These are phyloP conservation scores for Cyanoramphus novaezelandiae DNA, from an alignment of 2,113 vertebrate species.

Conservation along the genomic window DNA sequence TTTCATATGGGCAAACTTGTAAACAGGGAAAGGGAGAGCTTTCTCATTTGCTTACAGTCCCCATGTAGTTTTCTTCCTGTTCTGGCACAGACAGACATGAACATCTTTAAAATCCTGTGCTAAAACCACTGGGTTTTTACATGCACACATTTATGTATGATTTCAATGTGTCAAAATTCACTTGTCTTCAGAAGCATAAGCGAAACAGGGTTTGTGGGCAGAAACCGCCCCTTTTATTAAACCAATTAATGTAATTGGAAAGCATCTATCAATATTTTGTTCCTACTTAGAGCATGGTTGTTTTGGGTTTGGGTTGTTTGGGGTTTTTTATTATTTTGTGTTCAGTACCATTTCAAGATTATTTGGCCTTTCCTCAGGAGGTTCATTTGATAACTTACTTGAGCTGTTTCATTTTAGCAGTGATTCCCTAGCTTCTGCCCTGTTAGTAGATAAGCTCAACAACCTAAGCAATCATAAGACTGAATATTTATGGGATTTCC, in stretches of 20 bases:
- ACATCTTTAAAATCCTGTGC: not conserved
- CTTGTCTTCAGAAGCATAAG: not conserved
- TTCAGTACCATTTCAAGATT: not conserved
- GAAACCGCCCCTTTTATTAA: not conserved
- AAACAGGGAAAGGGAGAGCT: not conserved
- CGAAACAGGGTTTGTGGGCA: not conserved
- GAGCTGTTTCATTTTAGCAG: not conserved
- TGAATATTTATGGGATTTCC: not conserved
- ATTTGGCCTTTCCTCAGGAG: not conserved
- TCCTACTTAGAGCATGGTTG: not conserved
- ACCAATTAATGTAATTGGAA: not conserved
- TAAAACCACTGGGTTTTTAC: not conserved
- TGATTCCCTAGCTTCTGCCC: not conserved
- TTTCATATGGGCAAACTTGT: not conserved
- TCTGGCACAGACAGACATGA: not conserved
- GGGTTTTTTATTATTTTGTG: not conserved
- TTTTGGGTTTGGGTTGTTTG: not conserved
- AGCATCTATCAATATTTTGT: not conserved
- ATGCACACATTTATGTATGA: not conserved
- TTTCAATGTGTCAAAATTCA: not conserved
- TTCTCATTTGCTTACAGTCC: not conserved
- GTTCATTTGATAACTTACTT: not conserved
- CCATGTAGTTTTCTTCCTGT: not conserved
- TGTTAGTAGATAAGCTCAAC: not conserved
- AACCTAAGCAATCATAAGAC: not conserved